A percentile compares a stretch with the other conserved stretches of the same genome.
Conservation (phyloP, 2,888 invertebrate species). For the Seira musarum region DNA sequence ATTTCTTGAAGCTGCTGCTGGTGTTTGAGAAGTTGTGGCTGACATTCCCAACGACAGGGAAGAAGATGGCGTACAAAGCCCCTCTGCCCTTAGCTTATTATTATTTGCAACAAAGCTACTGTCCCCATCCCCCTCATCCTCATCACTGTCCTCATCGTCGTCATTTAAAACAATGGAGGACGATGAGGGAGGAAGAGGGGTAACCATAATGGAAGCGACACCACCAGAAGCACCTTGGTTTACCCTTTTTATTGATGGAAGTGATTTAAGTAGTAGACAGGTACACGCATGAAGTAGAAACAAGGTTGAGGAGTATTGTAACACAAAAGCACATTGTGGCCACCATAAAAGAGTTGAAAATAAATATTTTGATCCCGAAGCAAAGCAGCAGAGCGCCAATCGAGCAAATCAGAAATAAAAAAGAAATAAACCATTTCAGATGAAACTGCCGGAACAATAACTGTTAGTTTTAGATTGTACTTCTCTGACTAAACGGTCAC, state of each 20-base stretch:
- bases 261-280: background rate
- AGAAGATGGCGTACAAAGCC: constrained; percentile 4
- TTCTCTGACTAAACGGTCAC: no score
- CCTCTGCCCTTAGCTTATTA: constrained; percentile 2
- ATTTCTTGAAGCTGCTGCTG: constrained; percentile 44
- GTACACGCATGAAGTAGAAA: no score
- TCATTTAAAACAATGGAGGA: background rate
- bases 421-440: no score
- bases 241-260: constrained; percentile 38
- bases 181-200: background rate
- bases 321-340: background rate
- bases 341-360: constrained; percentile 1
- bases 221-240: constrained; percentile 48
- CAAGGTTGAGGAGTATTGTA: no score
- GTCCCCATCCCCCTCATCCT: constrained; percentile 22
- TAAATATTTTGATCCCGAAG: no score
- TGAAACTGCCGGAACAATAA: no score
- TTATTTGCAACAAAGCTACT: background rate
- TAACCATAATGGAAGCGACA: background rate
- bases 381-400: background rate
- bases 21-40: constrained; percentile 24
- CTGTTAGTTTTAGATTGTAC: no score
- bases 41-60: constrained; percentile 1
- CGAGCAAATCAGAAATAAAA: background rate
- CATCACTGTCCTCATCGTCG: constrained; percentile 23